phyloP scores from a whole-genome alignment of 2,113 vertebrate species.

The Edolisoma coerulescens region DNA sequence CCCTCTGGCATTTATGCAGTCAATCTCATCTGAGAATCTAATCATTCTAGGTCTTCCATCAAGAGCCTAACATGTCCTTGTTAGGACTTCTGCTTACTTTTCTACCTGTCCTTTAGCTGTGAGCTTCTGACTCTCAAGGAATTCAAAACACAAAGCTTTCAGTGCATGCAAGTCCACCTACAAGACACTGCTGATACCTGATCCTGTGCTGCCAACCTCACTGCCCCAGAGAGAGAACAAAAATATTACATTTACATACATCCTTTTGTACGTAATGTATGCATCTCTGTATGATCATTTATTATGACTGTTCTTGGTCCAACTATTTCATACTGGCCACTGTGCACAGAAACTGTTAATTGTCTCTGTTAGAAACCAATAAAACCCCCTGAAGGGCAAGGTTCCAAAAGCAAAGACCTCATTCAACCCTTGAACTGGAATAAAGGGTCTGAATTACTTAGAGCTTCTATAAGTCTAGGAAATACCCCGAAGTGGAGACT shows the following conservation, averaged over 20 bases:
- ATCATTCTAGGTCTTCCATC: not conserved
- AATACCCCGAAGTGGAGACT: not conserved
- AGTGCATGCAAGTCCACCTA: not conserved
- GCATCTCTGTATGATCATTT: not conserved
- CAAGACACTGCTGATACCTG: not conserved
- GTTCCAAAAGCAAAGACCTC: not conserved
- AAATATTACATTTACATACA: not conserved
- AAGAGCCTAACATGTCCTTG: not conserved
- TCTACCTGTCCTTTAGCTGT: not conserved
- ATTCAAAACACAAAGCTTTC: not conserved
- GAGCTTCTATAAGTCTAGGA: not conserved
- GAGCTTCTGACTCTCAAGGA: not conserved
- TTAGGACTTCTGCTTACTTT: not conserved
- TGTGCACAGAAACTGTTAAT: not conserved
- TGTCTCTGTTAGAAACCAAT: not conserved
- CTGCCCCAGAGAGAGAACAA: not conserved
- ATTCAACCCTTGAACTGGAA: not conserved
- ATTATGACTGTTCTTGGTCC: not conserved
- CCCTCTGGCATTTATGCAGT: accelerated
- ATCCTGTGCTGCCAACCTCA: not conserved
- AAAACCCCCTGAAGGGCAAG: not conserved
- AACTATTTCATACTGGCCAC: not conserved
- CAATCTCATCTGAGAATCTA: not conserved
- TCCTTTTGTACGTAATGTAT: not conserved
- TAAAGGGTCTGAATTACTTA: not conserved